phyloP scores from a whole-genome alignment of 2,113 vertebrate species.

The Toxostoma redivivum region DNA sequence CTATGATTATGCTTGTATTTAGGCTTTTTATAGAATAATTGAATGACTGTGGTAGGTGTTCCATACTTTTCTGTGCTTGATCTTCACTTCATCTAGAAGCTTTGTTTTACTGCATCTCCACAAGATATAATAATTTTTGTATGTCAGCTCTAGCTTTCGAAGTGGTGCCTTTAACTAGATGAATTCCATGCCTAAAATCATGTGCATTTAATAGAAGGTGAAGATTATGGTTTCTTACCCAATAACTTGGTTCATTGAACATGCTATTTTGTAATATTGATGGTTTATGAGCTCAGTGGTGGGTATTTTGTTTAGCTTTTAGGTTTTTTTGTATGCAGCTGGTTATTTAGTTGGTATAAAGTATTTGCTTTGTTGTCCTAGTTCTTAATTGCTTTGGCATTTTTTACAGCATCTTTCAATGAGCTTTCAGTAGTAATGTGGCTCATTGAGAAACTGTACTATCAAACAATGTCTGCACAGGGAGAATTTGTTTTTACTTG shows the following conservation, averaged over 20 bases:
- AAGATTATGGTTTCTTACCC: neutral
- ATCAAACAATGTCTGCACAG: neutral
- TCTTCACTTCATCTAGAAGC: neutral
- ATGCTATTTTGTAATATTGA: neutral
- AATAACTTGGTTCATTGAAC: neutral
- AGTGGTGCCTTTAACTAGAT: neutral
- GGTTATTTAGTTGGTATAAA: neutral
- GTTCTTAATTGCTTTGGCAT: neutral
- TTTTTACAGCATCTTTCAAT: neutral
- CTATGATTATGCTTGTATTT: neutral
- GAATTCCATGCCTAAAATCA: neutral
- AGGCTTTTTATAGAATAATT: neutral
- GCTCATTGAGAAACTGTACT: neutral
- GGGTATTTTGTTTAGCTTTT: neutral
- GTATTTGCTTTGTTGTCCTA: neutral
- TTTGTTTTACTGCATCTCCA: neutral
- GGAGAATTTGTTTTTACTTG: neutral
- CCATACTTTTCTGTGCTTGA: neutral
- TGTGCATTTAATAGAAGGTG: neutral
- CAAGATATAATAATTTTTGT: neutral
- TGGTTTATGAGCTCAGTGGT: neutral
- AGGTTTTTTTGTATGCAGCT: neutral
- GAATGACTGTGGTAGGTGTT: neutral
- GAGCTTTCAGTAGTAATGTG: neutral
- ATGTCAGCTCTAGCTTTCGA: neutral